Percentiles rank a stretch among this genome's conserved stretches.
phyloP scores from a whole-genome alignment of 2,888 invertebrate genomes.

The Polyommatus iphigenia region DNA sequence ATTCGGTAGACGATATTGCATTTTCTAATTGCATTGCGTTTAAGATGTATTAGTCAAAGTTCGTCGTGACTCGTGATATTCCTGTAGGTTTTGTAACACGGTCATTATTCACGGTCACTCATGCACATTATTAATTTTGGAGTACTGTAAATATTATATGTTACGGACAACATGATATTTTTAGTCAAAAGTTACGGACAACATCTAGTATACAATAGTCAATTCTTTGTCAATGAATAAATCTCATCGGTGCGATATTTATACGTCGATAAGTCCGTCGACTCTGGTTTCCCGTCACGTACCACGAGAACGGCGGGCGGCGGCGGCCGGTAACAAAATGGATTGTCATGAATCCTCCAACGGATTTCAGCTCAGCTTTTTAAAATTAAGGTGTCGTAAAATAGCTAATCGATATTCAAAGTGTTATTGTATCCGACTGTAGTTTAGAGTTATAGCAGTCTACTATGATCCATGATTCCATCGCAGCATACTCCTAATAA shows the following conservation, averaged over 20 bases:
- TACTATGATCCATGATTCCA: too few species aligned
- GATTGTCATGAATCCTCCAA: background rate
- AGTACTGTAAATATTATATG: too few species aligned
- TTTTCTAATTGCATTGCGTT: too few species aligned
- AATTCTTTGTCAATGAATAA: background rate
- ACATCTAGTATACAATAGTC: background rate
- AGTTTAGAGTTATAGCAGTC: background rate
- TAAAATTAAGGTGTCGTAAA: background rate
- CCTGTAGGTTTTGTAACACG: too few species aligned
- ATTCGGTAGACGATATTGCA: too few species aligned
- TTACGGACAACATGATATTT: too few species aligned
- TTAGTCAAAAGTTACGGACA: background rate
- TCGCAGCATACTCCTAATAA: too few species aligned
- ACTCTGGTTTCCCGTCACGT: conserved; percentile 8
- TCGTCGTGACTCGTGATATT: too few species aligned
- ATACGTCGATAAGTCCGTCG: background rate
- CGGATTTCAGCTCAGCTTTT: background rate
- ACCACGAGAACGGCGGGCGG: background rate
- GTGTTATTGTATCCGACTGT: background rate
- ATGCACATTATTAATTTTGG: too few species aligned
- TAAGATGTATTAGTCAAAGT: too few species aligned
- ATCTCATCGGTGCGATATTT: background rate
- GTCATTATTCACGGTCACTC: too few species aligned
- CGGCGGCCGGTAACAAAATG: background rate
- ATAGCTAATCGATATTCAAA: background rate